Evolutionary conservation across 2,888 invertebrate genomes (phyloP), one percentile per base, ranked within the genome.

Genomic region (Tachina fera): DNA sequence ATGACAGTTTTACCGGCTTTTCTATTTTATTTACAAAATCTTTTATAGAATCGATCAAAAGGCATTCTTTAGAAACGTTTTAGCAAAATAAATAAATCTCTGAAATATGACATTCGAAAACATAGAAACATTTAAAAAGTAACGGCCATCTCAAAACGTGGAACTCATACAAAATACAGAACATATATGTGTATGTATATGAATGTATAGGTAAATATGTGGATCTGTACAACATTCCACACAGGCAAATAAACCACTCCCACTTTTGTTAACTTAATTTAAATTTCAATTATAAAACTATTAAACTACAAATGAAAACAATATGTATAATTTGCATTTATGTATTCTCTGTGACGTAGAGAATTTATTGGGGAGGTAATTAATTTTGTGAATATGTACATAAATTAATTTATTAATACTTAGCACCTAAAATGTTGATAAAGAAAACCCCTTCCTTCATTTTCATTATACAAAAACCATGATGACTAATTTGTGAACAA

Each of bases 401-500:
- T 31, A 60, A 53, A 68, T 41, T 49, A 13, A 60, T 49, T 72
- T 61, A 47, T 19, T 63, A 19, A 31, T 67, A 68, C 14, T n/a
- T 43, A 16, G 22, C 53, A 70, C 53, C 14, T 43, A 6, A 14
- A 16, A 43, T 45, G 22, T 49, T 16, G 9, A 47, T 49, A 39
- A n/a, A 47, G 3, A 10, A 60, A 22, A n/a, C 6, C 47, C 16
- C 47, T 16, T 22, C 31, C 5, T 31, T 13, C 14, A 1, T 58
- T 72, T 58, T 60, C 8, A 14, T 49, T 49, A 45, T 19, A 39
- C 13, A 45, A n/a, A 45, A 31, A 65, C 13, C 41, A 67, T 80
- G 31, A 74, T 19, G 43, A 74, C 39, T 68, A 63, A 76, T 75
- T 56, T 75, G 22, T n/a, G 9, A 75, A 45, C 43, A 65, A 63